phyloP scores from a whole-genome alignment of 1,140 invertebrate species.

The Nephila pilipes region DNA sequence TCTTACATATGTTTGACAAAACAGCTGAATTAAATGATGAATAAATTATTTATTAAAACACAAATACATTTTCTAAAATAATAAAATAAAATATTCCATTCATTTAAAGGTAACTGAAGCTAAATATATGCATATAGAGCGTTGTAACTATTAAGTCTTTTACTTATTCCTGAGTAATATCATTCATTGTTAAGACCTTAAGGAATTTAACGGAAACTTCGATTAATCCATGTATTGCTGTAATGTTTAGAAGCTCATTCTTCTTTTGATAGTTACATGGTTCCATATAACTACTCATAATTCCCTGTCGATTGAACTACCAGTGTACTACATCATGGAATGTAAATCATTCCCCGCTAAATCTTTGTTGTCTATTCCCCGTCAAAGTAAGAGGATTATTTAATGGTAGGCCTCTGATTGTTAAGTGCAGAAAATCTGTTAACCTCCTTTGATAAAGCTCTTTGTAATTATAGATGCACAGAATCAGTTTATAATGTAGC shows the following conservation, averaged over 20 bases:
- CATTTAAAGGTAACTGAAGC: no score
- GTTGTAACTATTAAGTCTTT: no score
- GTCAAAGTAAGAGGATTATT: constrained; percentile 41
- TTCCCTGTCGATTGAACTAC: constrained; percentile 1
- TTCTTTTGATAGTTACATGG: background rate
- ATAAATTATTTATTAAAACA: no score
- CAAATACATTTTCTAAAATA: no score
- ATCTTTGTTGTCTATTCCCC: background rate
- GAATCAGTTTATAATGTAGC: background rate
- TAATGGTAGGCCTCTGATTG: constrained; percentile 32
- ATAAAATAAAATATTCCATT: no score
- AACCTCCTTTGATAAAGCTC: constrained; percentile 52
- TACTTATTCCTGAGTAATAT: no score
- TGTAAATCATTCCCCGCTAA: constrained; percentile 49
- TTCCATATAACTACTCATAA: background rate
- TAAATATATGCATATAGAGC: no score
- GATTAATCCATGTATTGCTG: background rate
- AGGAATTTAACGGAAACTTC: no score
- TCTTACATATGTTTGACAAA: no score
- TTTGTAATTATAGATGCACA: constrained; percentile 47
- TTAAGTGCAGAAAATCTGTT: constrained; percentile 23
- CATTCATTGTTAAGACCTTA: no score
- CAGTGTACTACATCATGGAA: constrained; percentile 44
- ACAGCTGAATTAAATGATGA: no score
- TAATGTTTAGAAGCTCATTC: background rate